A percentile compares a stretch with the other conserved stretches of the same genome.
Conservation (phyloP, 2,113 vertebrate genomes). For the Chaenogobius annularis region DNA sequence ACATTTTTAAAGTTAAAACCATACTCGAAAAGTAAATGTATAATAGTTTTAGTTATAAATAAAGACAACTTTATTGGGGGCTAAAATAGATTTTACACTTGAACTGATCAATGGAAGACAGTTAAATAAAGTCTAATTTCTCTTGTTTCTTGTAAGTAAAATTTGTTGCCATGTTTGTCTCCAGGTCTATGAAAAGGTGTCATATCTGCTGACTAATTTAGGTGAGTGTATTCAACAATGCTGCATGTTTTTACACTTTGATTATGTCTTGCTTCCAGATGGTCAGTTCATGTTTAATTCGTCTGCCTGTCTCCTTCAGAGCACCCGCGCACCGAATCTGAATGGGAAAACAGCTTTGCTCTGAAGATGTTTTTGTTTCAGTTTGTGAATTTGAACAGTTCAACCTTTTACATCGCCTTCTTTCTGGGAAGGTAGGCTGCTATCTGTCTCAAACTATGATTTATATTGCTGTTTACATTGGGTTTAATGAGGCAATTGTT, state of each 20-base stretch:
- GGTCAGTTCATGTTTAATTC: conserved; percentile 18
- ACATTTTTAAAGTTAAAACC: neutral
- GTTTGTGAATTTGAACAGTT: conserved; percentile 98
- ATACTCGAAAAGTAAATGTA: too few species aligned
- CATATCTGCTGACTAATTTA: conserved; percentile 93
- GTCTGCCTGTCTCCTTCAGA: conserved; percentile 73
- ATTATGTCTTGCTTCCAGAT: conserved; percentile 23
- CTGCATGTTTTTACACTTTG: neutral
- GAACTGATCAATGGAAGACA: too few species aligned
- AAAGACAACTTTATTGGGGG: too few species aligned
- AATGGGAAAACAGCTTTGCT: conserved; percentile 99
- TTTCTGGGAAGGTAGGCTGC: conserved; percentile 90
- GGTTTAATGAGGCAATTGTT: conserved; percentile 22
- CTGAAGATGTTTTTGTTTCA: conserved; percentile 99
- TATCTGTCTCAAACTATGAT: conserved; percentile 21
- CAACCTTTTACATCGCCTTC: conserved; percentile 98
- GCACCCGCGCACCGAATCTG: conserved; percentile 95
- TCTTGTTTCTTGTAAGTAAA: neutral
- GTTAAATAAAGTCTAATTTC: neutral
- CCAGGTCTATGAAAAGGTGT: conserved; percentile 97
- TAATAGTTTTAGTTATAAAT: too few species aligned
- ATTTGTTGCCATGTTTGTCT: conserved; percentile 21
- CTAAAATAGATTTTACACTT: neutral
- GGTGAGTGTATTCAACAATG: conserved; percentile 77
- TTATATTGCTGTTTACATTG: conserved; percentile 30